These are phyloP conservation scores for Nycteola revayana DNA, from an alignment of 2,888 invertebrate species.

Conservation along the genomic window DNA sequence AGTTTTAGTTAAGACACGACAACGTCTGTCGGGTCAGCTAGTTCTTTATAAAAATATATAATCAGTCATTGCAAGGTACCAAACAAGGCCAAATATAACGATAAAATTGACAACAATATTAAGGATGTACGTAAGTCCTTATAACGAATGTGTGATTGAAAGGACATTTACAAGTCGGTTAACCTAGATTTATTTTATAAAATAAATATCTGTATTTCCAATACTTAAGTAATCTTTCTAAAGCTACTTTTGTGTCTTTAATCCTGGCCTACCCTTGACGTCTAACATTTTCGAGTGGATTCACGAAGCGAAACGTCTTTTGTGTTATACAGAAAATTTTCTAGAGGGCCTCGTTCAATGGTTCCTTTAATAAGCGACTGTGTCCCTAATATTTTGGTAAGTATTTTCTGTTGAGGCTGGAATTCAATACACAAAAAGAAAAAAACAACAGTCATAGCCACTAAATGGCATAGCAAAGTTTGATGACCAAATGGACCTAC, in stretches of 20 bases:
- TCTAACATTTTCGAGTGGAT: conserved; percentile 30
- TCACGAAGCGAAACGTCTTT: conserved; percentile 38
- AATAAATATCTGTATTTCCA: conserved; percentile 15
- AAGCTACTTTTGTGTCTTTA: conserved; percentile 27
- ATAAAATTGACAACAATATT: no score
- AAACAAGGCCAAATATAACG: no score
- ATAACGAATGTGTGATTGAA: no score
- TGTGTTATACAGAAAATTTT: conserved; percentile 34
- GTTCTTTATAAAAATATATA: no score
- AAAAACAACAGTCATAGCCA: no score
- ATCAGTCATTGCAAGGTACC: no score
- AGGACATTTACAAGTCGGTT: neutral
- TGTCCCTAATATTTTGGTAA: conserved; percentile 20
- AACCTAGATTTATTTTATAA: conserved; percentile 6
- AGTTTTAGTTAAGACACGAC: no score
- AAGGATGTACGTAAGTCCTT: no score
- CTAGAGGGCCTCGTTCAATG: conserved; percentile 24
- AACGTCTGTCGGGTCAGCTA: no score
- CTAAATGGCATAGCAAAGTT: no score
- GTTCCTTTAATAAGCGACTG: conserved; percentile 28
- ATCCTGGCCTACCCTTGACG: conserved; percentile 30
- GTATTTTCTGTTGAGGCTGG: conserved; percentile 12
- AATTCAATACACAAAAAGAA: conserved; percentile 25
- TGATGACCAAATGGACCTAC: no score
- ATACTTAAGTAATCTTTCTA: conserved; percentile 14